Base-by-base conservation (phyloP, 2,113 vertebrate species). In the Tamias sibiricus region DNA sequence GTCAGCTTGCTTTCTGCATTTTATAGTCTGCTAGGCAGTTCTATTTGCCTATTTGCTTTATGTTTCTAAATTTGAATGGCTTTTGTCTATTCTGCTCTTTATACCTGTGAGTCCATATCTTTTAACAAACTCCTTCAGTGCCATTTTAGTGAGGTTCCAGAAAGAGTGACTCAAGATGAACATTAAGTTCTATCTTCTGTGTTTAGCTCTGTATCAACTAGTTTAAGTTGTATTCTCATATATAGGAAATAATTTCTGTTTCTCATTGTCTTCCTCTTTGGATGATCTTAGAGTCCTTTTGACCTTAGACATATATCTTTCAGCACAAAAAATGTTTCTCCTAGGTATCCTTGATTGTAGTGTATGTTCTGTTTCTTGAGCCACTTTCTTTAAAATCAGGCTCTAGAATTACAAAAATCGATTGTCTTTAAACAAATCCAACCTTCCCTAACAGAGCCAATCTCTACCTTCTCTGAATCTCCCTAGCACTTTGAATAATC, bases 91-190 rank as follows among this genome's bases (percentile, higher is more conserved):
- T 80, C 28, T 89, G 11, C 20, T 89, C 64, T 87, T 82, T 80
- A 47, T 74, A 72, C 35, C 35, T 32, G 6, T 88, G 88, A 68
- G 22, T 44, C 85, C 11, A 35, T 37, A 52, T 84, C 35, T 91
- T 83, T 77, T 72, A 49, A 57, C 24, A 44, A 69, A 26, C 6
- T 68, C 5, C 44, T 72, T 54, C 82, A 54, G 54, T 57, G 44
- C 47, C 59, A 72, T 83, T 90, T 91, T 93, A 79, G 28, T 77
- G 35, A 87, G 35, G n/a, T 71, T 92, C 87, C 37, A 87, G 84
- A 40, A 82, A n/a, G 22, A 49, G 14, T 68, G 40, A 76, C n/a
- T 92, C 26, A 89, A 74, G 57, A 94, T 59, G 37, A 68, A 79
- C n/a, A 44, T 69, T 64, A 76, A 80, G 12, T 77, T 80, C 54